These are phyloP conservation scores for Callyntrura sp. DNA, from an alignment of 2,888 invertebrate genomes.

Conservation along the genomic window DNA sequence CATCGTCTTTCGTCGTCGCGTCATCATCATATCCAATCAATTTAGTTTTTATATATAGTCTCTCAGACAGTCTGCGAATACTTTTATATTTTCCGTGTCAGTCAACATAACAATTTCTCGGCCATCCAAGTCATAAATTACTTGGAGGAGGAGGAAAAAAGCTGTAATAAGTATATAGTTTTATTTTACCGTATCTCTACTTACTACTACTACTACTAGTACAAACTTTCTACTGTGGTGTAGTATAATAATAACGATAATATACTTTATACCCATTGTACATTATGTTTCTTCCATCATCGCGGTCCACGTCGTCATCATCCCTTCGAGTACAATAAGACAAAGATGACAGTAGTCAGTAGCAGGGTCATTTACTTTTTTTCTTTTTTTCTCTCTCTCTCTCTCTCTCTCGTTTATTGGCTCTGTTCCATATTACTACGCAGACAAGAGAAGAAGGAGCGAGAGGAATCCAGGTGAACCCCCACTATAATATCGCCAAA, in stretches of 20 bases:
- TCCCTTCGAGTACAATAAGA: conserved; percentile 46
- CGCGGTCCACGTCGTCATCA: conserved; percentile 29
- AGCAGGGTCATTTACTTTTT: conserved; percentile 75
- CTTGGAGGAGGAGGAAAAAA: background rate
- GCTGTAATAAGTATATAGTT: conserved; percentile 10
- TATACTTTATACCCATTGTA: background rate
- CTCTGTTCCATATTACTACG: conserved; percentile 73
- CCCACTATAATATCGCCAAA: conserved; percentile 28
- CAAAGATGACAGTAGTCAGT: conserved; percentile 60
- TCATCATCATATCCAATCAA: conserved; percentile 40
- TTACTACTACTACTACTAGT: background rate
- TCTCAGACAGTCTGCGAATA: no score
- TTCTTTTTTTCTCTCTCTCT: background rate
- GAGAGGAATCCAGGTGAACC: conserved; percentile 74
- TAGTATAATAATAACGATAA: background rate
- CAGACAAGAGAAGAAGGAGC: conserved; percentile 7
- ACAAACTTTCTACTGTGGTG: conserved; percentile 41
- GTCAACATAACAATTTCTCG: conserved; percentile 55
- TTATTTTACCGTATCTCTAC: conserved; percentile 15
- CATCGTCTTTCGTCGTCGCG: background rate
- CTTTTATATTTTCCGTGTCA: conserved; percentile 44
- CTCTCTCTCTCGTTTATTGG: conserved; percentile 61
- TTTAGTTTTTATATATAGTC: conserved; percentile 14
- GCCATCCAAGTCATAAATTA: conserved; percentile 40
- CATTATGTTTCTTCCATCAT: background rate